phyloP scores from a whole-genome alignment of 2,888 invertebrate species.

The Orthosia gothica region DNA sequence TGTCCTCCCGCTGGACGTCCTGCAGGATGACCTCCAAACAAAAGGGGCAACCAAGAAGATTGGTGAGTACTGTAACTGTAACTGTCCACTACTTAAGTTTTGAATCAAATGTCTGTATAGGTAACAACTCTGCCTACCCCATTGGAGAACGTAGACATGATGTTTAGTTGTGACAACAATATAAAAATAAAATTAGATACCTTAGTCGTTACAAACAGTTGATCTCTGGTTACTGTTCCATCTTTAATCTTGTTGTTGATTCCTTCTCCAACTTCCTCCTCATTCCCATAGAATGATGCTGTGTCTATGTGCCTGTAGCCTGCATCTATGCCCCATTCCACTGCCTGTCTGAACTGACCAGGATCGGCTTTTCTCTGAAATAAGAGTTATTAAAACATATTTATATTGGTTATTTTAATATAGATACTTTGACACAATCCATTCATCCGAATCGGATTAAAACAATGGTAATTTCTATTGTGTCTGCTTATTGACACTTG shows the following conservation, averaged over 20 bases:
- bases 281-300: slow-evolving; percentile 88
- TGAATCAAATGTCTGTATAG: too few species aligned
- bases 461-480: too few species aligned
- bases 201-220: slow-evolving; percentile 91
- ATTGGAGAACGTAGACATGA: background rate
- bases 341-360: slow-evolving; percentile 83
- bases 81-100: too few species aligned
- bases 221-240: slow-evolving; percentile 86
- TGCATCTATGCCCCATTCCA: slow-evolving; percentile 87
- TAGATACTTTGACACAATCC: too few species aligned
- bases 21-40: too few species aligned
- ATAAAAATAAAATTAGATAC: slow-evolving; percentile 73
- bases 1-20: too few species aligned
- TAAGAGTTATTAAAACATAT: background rate
- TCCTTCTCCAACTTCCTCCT: slow-evolving; percentile 88
- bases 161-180: background rate
- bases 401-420: too few species aligned
- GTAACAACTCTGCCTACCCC: background rate
- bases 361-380: slow-evolving; percentile 82
- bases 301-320: slow-evolving; percentile 92
- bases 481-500: too few species aligned
- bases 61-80: too few species aligned
- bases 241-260: slow-evolving; percentile 87
- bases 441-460: too few species aligned
- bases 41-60: too few species aligned